Evolutionary conservation across 2,888 invertebrate genomes (phyloP), one percentile per base, ranked within the genome.

Genomic region (Liopterus haemorrhoidalis): DNA sequence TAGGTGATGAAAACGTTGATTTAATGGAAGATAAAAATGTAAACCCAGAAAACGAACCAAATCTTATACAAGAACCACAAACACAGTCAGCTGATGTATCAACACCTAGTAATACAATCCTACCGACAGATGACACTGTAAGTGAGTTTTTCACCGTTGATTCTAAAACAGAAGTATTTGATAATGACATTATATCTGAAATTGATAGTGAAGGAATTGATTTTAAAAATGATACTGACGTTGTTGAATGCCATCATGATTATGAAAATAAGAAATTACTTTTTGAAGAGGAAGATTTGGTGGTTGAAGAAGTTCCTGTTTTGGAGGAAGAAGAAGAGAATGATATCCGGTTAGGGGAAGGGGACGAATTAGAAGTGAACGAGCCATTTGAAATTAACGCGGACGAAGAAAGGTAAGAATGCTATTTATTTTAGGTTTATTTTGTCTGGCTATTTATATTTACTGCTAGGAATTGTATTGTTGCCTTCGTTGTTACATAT

Each of bases 61-160:
- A 27, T 25, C 42, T 41, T 38, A 22, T 42, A 36, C 14, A 46
- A 41, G 32, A 37, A 25, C 40, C 30, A 9, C 39, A 28, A 5
- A 39, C 27, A 4, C 32, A 38, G 30, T 27, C 18, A n/a, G 25
- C 28, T 25, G 41, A 42, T n/a, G 12, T 33, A 32, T 33, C 44
- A 33, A 39, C 45, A 11, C 39, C 38, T 25, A 54, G 51, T 57
- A 52, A 53, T 32, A 52, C 54, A 28, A 49, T 57, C 49, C 51
- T 50, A 41, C 51, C 62, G 54, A 59, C 57, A 61, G 65, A 62
- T 59, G 62, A 58, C 61, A 60, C 61, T 56, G 59, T 58, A 11
- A 59, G 62, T 15, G 55, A 56, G 41, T 57, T 63, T 59, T 62
- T 63, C 58, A 62, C 63, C 61, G 63, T 60, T 58, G 59, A 60